Evolutionary conservation across 1,140 invertebrate species (phyloP).

Genomic region (Drosophila ambigua): DNA sequence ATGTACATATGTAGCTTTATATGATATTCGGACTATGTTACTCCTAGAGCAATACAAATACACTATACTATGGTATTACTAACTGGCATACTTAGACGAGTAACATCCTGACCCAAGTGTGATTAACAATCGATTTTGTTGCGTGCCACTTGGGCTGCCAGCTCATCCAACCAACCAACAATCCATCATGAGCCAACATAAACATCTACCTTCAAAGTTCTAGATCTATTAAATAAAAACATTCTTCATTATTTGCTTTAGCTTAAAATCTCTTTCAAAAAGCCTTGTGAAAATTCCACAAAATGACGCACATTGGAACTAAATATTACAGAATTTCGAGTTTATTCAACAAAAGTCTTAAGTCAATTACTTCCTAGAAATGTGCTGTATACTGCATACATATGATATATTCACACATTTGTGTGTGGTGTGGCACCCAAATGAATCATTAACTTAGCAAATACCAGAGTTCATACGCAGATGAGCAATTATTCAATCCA

Average conservation of each 20-base stretch:
- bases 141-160: too few relatives aligned
- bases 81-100: constrained; percentile 53
- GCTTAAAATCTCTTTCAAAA: too few relatives aligned
- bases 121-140: too few relatives aligned
- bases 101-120: too few relatives aligned
- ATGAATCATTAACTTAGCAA: constrained; percentile 19
- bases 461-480: constrained; percentile 12
- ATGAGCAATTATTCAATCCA: constrained; percentile 24
- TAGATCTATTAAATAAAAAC: too few relatives aligned
- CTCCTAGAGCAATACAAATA: constrained; percentile 65
- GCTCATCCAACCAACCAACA: too few relatives aligned
- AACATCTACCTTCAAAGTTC: too few relatives aligned
- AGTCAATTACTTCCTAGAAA: background rate
- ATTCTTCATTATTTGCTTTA: too few relatives aligned
- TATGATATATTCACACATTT: constrained; percentile 10
- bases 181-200: too few relatives aligned
- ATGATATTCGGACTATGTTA: constrained; percentile 38
- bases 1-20: constrained; percentile 43
- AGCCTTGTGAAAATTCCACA: too few relatives aligned
- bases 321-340: constrained; percentile 2
- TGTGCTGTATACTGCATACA: background rate
- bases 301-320: too few relatives aligned
- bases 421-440: constrained; percentile 1
- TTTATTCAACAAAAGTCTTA: constrained; percentile 27
- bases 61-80: constrained; percentile 55